These are phyloP conservation scores for Aix galericulata DNA, from an alignment of 2,113 vertebrate genomes.

Conservation along the genomic window DNA sequence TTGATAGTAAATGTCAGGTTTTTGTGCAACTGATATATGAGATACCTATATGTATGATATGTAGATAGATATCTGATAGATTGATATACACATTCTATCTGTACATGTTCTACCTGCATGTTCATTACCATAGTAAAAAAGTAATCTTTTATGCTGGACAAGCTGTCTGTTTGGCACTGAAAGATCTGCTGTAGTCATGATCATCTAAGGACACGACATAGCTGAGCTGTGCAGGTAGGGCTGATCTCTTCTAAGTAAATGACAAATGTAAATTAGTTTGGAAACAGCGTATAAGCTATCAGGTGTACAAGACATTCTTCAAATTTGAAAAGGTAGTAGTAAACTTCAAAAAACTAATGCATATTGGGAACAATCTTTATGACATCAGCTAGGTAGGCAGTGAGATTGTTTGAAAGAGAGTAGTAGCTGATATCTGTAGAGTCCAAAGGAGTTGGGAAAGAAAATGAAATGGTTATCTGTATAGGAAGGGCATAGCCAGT, in stretches of 20 bases:
- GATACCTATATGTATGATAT: neutral
- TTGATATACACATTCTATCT: neutral
- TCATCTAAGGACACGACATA: neutral
- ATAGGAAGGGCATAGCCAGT: neutral
- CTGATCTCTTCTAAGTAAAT: neutral
- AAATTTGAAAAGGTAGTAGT: neutral
- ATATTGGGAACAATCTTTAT: neutral
- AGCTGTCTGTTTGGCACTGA: neutral
- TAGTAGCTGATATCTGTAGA: neutral
- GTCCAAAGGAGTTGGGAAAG: neutral
- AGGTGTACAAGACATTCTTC: rapidly evolving
- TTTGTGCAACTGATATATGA: neutral
- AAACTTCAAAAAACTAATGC: neutral
- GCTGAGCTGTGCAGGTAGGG: neutral
- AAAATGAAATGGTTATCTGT: neutral
- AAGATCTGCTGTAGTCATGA: neutral
- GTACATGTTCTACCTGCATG: neutral
- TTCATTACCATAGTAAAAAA: neutral
- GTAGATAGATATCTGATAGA: too few species aligned
- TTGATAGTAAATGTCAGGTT: neutral
- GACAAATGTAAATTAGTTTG: neutral
- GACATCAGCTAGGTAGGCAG: neutral
- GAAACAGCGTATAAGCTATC: neutral
- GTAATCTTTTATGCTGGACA: neutral
- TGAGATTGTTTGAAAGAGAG: neutral